These are phyloP conservation scores for Coregonus suidteri DNA, from an alignment of 2,797 vertebrate species.

Conservation along the genomic window DNA sequence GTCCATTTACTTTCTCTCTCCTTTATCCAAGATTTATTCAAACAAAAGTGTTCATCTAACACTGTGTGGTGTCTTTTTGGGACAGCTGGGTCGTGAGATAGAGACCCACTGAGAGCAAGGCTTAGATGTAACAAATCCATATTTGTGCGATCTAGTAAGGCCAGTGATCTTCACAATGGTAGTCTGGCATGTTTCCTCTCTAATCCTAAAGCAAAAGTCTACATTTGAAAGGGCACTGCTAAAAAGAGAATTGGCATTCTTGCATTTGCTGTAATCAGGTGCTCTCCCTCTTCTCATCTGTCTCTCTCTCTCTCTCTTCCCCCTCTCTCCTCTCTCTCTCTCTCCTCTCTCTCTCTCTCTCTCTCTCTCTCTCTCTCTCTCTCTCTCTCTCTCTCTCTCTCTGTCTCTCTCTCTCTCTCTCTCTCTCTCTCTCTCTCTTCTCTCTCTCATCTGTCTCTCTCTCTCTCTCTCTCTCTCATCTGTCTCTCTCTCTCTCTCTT, in stretches of 20 bases:
- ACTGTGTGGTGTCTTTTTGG: background rate
- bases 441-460: too few relatives aligned
- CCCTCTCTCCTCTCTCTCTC: too few relatives aligned
- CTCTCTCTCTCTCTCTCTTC: too few relatives aligned
- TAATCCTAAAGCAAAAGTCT: constrained; percentile 1
- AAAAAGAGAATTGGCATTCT: background rate
- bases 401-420: too few relatives aligned
- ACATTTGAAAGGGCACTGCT: background rate
- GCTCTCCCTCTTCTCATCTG: too few relatives aligned
- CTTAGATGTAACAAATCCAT: background rate
- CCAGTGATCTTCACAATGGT: background rate
- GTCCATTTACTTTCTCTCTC: constrained; percentile 54
- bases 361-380: too few relatives aligned
- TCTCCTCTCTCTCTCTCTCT: too few relatives aligned
- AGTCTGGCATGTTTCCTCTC: background rate
- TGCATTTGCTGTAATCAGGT: background rate
- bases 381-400: too few relatives aligned
- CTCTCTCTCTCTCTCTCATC: too few relatives aligned
- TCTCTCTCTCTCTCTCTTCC: too few relatives aligned
- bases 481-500: too few relatives aligned
- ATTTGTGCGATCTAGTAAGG: background rate
- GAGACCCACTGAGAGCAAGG: background rate
- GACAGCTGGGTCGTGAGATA: background rate
- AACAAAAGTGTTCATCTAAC: constrained; percentile 33
- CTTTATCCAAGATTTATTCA: constrained; percentile 57